These are phyloP conservation scores for Ranitomeya imitator DNA, from an alignment of 2,113 vertebrate genomes.

Conservation along the genomic window DNA sequence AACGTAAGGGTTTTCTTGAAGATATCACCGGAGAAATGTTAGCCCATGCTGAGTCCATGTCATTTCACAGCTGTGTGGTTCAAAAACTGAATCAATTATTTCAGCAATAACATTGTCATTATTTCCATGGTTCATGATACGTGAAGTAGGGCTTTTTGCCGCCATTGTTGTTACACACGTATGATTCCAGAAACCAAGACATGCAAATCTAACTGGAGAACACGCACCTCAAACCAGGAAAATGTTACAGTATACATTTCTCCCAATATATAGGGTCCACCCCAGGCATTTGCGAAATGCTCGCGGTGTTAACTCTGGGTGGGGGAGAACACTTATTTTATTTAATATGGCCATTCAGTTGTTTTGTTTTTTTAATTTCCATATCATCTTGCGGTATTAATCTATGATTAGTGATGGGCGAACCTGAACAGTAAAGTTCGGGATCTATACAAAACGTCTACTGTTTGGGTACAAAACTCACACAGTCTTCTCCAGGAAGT, in stretches of 20 bases:
- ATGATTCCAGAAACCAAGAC: slow-evolving; percentile 22
- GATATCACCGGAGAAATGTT: background rate
- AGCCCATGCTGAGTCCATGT: background rate
- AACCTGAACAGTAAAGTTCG: too few relatives aligned
- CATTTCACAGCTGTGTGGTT: slow-evolving; percentile 34
- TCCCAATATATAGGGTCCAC: background rate
- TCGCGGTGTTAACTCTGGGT: too few relatives aligned
- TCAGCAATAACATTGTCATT: slow-evolving; percentile 40
- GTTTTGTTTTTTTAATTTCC: too few relatives aligned
- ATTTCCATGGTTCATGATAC: slow-evolving; percentile 9
- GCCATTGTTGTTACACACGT: slow-evolving; percentile 25
- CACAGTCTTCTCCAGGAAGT: too few relatives aligned
- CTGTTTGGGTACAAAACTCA: too few relatives aligned
- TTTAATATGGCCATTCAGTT: too few relatives aligned
- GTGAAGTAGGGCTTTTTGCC: background rate
- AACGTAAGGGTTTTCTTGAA: background rate
- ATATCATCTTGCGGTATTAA: too few relatives aligned
- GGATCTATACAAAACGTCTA: too few relatives aligned
- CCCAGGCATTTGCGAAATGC: too few relatives aligned
- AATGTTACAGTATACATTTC: background rate
- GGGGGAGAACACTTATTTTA: too few relatives aligned
- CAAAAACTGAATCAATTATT: slow-evolving; percentile 39
- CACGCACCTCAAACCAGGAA: background rate
- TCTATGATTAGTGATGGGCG: too few relatives aligned
- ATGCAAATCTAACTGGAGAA: background rate